Conservation (phyloP, 1,140 invertebrate species). For the Nephila pilipes region DNA sequence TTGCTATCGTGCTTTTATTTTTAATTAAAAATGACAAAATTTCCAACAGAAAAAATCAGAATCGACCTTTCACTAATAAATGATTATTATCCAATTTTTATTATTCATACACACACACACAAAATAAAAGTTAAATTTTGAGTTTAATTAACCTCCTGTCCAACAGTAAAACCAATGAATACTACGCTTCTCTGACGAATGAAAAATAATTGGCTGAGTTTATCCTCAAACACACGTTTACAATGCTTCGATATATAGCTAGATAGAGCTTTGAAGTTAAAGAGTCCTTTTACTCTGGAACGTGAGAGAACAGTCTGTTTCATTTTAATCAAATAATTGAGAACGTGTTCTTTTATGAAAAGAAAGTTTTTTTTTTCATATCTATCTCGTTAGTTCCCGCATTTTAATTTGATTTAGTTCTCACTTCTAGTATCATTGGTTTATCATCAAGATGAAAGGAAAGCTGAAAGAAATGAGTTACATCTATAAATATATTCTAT, state of each 20-base stretch:
- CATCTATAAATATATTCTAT: conserved; percentile 5
- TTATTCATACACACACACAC: no score
- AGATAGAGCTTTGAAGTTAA: neutral
- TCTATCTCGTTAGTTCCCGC: neutral
- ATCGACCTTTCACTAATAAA: no score
- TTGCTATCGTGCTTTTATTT: no score
- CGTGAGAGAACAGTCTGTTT: conserved; percentile 26
- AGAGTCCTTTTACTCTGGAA: neutral
- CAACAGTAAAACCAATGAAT: no score
- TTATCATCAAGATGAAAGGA: conserved; percentile 15
- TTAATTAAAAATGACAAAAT: no score
- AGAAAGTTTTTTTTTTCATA: neutral
- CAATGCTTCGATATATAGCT: neutral
- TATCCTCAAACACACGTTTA: neutral
- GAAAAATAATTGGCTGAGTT: neutral
- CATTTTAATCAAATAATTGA: conserved; percentile 36
- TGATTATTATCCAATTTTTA: no score
- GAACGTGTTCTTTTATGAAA: neutral
- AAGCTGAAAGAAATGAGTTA: neutral
- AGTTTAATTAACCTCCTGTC: no score
- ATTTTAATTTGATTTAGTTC: conserved; percentile 8
- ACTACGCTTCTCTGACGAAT: no score
- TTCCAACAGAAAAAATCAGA: no score
- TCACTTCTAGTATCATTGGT: neutral
- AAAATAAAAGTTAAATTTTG: no score